These are phyloP conservation scores for Sipha maydis DNA, from an alignment of 2,888 invertebrate species.

Conservation along the genomic window DNA sequence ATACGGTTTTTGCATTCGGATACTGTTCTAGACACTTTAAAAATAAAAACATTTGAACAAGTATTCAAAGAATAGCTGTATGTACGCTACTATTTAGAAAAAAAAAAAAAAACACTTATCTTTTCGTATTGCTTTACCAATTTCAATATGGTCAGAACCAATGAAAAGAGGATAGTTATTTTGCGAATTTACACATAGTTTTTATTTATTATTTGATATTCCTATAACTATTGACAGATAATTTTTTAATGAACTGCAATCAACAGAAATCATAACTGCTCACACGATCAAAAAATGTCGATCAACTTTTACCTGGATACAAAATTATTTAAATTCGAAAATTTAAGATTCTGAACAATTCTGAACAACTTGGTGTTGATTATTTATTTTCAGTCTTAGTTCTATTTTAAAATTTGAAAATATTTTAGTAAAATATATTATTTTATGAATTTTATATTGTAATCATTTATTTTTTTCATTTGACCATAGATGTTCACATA, in stretches of 20 bases:
- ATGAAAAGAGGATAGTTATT: too few species aligned
- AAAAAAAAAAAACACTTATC: background rate
- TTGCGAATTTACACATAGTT: too few species aligned
- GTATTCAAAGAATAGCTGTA: background rate
- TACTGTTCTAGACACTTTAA: background rate
- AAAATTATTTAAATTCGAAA: background rate
- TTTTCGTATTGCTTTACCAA: too few species aligned
- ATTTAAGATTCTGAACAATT: background rate
- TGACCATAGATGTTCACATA: background rate
- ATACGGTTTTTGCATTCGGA: background rate
- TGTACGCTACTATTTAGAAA: background rate
- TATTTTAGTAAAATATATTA: background rate
- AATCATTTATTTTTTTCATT: background rate
- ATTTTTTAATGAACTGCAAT: too few species aligned
- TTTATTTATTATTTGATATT: too few species aligned
- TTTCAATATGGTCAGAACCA: too few species aligned
- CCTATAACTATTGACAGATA: too few species aligned
- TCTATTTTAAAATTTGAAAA: background rate
- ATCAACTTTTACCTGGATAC: too few species aligned
- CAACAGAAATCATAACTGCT: too few species aligned
- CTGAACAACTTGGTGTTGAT: background rate
- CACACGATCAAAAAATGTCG: too few species aligned
- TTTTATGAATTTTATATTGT: background rate
- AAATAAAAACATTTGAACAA: background rate
- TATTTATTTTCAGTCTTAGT: background rate